These are phyloP conservation scores for Spatulosminthurus flaviceps DNA, from an alignment of 2,888 invertebrate species.

Conservation along the genomic window DNA sequence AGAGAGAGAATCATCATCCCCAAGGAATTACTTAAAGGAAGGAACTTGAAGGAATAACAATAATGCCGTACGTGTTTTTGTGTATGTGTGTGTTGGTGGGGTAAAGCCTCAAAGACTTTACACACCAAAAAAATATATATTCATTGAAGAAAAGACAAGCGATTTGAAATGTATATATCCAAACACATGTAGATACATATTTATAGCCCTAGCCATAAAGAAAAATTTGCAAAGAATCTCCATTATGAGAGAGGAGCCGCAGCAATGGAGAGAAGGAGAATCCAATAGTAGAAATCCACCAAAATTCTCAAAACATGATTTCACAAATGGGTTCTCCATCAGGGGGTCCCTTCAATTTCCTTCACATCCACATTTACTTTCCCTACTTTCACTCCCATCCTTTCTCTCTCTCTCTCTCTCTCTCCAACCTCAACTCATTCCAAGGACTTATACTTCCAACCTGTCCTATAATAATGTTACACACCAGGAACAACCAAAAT, in stretches of 20 bases:
- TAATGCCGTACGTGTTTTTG: too few species aligned
- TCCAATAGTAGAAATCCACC: conserved; percentile 50
- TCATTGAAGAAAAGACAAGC: conserved; percentile 8
- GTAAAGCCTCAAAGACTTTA: too few species aligned
- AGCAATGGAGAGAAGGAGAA: conserved; percentile 31
- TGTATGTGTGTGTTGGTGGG: too few species aligned
- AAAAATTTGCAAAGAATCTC: conserved; percentile 37
- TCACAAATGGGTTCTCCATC: conserved; percentile 50
- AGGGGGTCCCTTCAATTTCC: conserved; percentile 47
- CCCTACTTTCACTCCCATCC: conserved; percentile 11
- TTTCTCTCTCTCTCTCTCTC: conserved; percentile 1
- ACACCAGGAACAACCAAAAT: neutral
- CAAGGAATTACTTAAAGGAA: too few species aligned
- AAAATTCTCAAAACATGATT: conserved; percentile 50
- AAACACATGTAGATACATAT: too few species aligned
- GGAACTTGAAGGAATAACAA: too few species aligned
- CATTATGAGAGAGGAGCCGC: conserved; percentile 25
- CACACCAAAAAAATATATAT: too few species aligned
- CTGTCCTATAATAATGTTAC: conserved; percentile 9
- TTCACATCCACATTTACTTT: neutral
- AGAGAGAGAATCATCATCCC: too few species aligned
- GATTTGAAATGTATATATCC: neutral
- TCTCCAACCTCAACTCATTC: conserved; percentile 6
- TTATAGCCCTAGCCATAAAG: conserved; percentile 16
- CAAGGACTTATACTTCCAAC: neutral